These are phyloP conservation scores for Sparus aurata DNA, from an alignment of 2,797 vertebrate genomes.

Conservation along the genomic window DNA sequence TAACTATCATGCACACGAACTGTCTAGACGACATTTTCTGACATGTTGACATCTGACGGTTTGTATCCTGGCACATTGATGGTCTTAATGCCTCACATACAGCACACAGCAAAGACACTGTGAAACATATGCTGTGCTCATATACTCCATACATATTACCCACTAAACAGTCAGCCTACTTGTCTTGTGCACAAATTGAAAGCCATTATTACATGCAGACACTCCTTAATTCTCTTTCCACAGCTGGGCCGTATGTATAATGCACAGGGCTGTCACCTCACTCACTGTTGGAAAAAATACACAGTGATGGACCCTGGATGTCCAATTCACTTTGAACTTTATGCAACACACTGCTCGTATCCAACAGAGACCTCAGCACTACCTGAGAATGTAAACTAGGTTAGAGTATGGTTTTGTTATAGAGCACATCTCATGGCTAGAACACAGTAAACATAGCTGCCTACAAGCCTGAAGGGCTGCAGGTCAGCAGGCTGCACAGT, in stretches of 20 bases:
- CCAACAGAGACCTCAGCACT: slow-evolving; percentile 39
- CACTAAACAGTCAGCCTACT: slow-evolving; percentile 24
- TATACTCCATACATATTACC: slow-evolving; percentile 9
- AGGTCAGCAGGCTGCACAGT: slow-evolving; percentile 45
- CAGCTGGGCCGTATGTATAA: slow-evolving; percentile 50
- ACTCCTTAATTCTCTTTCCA: slow-evolving; percentile 44
- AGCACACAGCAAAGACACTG: neutral
- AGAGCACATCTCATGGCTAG: slow-evolving; percentile 28
- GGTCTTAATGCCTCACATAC: slow-evolving; percentile 17
- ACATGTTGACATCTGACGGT: slow-evolving; percentile 26
- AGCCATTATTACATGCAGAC: slow-evolving; percentile 47
- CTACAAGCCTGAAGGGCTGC: slow-evolving; percentile 31
- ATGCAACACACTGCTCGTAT: slow-evolving; percentile 49
- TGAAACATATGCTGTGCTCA: slow-evolving; percentile 28
- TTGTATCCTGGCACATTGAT: slow-evolving; percentile 3
- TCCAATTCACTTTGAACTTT: slow-evolving; percentile 64
- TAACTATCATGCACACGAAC: slow-evolving; percentile 13
- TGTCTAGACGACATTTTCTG: slow-evolving; percentile 22
- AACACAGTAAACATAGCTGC: slow-evolving; percentile 40
- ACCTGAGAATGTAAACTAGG: slow-evolving; percentile 60
- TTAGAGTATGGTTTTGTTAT: slow-evolving; percentile 23
- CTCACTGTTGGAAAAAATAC: slow-evolving; percentile 36
- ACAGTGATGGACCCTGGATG: slow-evolving; percentile 52
- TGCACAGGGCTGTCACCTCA: slow-evolving; percentile 57
- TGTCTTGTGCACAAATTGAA: slow-evolving; percentile 50